Base-by-base conservation (phyloP, 2,113 vertebrate species). In the Plecturocebus donacophilus region DNA sequence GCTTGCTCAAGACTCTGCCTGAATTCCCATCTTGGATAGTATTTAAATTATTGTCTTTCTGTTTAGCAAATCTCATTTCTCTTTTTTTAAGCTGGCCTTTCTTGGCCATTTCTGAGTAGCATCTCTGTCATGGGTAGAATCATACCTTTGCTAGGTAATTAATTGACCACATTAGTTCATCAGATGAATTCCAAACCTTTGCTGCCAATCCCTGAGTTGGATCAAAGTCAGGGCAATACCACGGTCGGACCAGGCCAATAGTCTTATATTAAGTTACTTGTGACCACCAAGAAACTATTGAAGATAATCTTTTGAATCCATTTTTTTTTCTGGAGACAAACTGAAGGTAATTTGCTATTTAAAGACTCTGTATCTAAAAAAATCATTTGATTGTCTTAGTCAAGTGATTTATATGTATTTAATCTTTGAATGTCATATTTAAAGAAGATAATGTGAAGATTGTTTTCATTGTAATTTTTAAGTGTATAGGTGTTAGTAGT, bases 381-480 rank as follows among this genome's bases (percentile, higher is more conserved):
- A 75, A 7, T 35, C 80, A 86, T 89, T 83, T 49, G 45, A 82
- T 77, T 90, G 40, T 79, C n/a, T 77, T 47, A 64, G 54, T 87
- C 10, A 92, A 90, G n/a, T 90, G 68, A 92, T 81, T 54, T 90
- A 14, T 76, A 73, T 38, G 42, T 71, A 92, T 94, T 94, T 84
- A 70, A 52, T 71, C 30, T 94, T 82, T 21, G 27, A 92, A 85
- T 77, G 35, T 32, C 27, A 75, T 42, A 90, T 77, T 94, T 94
- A 68, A 93, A 91, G 30, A 80, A 94, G 82, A 86, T 49, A 87
- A 88, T 40, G 8, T 71, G 32, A 88, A 94, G 19, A 40, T 93
- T 95, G 25, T 81, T 96, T 95, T 68, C n/a, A 56, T 38, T 79
- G 16, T 88, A 84, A 70, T 75, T 90, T 90, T 87, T 82, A 91